Base-by-base conservation (phyloP, 2,113 vertebrate genomes). In the Phoxinus phoxinus region DNA sequence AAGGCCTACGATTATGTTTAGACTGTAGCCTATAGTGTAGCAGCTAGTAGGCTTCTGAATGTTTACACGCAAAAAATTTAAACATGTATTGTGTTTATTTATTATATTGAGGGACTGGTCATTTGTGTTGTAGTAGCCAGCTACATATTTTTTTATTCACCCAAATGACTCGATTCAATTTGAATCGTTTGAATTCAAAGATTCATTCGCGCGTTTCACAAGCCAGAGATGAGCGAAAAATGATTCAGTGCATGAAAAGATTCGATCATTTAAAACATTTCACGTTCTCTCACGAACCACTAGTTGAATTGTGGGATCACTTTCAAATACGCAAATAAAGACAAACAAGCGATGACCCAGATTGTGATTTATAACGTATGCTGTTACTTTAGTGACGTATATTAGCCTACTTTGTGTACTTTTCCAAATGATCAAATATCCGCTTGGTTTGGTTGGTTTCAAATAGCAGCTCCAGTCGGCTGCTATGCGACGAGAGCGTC, bases 401-500 rank as follows among this genome's bases (percentile, higher is more conserved):
- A n/a, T 56, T 71, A 41, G 19, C 69, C 69, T 19, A 58, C 61
- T 77, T 25, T 35, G 12, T 58, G 15, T 25, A 32, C 23, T 46
- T 30, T 25, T 6, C 46, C 27, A 53, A 75, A 56, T 21, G 32
- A 75, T 35, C 25, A n/a, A 75, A 74, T 67, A 75, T 27, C 32
- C 74, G 17, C 7, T 53, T 79, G 19, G 32, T 59, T 41, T 25
- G 3, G 3, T 53, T 78, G 25, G 58, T 63, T 25, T 63, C 78
- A 81, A 35, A 27, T 58, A 71, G 46, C 46, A 23, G 4, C 2
- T 59, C 48, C 48, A 79, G 41, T 27, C 74, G 10, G 46, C 61
- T 59, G 84, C 35, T 85, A 23, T 41, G 63, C 48, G 48, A 80
- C 51, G 67, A 51, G 63, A 41, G 6, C 9, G 3, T 75, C 41